Conservation (phyloP, 2,797 vertebrate genomes). For the Dryobates pubescens region DNA sequence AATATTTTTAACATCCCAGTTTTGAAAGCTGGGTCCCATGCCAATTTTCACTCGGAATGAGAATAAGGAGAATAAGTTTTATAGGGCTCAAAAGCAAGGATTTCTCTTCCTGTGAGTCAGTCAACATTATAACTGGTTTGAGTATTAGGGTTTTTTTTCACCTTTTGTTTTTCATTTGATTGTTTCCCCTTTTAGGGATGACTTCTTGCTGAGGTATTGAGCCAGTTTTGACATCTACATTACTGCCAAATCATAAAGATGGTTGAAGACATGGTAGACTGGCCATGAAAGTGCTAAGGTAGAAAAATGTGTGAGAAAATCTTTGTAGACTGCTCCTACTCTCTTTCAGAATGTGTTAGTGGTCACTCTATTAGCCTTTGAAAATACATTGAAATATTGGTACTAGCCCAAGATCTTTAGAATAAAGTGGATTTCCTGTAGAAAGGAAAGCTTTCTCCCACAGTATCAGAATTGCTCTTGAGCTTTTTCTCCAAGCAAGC, state of each 20-base stretch:
- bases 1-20: not conserved
- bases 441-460: not conserved
- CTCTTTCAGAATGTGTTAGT: not conserved
- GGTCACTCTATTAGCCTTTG: not conserved
- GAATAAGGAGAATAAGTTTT: not conserved
- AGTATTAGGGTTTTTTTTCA: not conserved
- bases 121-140: fast-evolving
- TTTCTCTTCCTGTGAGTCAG: not conserved
- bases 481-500: not conserved
- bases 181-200: not conserved
- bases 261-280: not conserved
- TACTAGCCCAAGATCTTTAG: not conserved
- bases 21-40: not conserved
- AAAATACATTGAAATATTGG: not conserved
- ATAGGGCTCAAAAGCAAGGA: not conserved
- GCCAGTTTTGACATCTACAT: not conserved
- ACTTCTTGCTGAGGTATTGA: not conserved
- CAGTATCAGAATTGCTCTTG: not conserved
- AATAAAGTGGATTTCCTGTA: not conserved
- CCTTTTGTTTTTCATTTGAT: not conserved
- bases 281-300: not conserved
- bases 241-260: not conserved
- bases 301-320: not conserved
- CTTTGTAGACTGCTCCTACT: not conserved
- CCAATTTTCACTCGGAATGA: not conserved